These are phyloP conservation scores for Porites evermanni DNA, from an alignment of 92 coral and sea anemone species.

Conservation along the genomic window DNA sequence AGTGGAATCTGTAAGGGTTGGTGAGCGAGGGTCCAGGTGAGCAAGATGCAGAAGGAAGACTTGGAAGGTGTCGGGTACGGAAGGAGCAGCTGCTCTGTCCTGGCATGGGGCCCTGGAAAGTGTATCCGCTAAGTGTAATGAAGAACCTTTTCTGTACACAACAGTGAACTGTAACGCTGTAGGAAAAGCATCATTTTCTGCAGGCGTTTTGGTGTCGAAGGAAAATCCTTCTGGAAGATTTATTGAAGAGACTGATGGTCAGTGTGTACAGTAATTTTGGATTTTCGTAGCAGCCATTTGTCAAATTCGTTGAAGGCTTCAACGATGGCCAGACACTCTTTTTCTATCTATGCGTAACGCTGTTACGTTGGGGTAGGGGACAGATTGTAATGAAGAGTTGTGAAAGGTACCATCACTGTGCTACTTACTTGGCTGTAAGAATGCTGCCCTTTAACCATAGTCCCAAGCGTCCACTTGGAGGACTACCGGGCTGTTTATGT, in stretches of 20 bases:
- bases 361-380: constrained; percentile 52
- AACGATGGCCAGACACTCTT: constrained; percentile 66
- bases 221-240: constrained; percentile 49
- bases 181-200: constrained; percentile 69
- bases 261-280: constrained; percentile 59
- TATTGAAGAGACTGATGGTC: constrained; percentile 63
- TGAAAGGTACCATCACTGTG: constrained; percentile 28
- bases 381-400: constrained; percentile 42
- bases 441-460: constrained; percentile 52
- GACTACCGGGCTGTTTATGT: constrained; percentile 52
- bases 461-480: constrained; percentile 65
- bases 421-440: constrained; percentile 45
- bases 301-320: constrained; percentile 62
- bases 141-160: constrained; percentile 47
- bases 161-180: constrained; percentile 51
- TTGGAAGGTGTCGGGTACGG: constrained; percentile 32
- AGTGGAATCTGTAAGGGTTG: constrained; percentile 46
- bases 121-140: constrained; percentile 55
- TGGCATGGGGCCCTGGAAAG: constrained; percentile 53
- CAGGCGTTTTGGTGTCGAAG: constrained; percentile 55
- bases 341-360: constrained; percentile 52
- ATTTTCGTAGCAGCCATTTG: constrained; percentile 59
- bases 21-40: constrained; percentile 40
- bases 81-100: constrained; percentile 27
- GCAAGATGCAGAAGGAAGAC: constrained; percentile 37